Conservation (phyloP, 1,140 invertebrate species). For the Fopius arisanus region DNA sequence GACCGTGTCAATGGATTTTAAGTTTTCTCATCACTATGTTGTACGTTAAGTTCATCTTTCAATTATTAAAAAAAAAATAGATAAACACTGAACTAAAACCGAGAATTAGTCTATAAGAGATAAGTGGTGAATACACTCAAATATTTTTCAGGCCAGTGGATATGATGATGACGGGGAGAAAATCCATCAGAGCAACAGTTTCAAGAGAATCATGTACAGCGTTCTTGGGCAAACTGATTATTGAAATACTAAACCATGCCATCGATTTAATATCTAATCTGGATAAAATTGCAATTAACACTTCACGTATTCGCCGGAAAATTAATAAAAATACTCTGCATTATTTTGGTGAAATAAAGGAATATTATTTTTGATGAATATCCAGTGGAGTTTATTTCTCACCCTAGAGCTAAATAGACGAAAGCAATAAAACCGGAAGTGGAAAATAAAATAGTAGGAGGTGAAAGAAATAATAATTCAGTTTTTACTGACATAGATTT, state of each 20-base stretch:
- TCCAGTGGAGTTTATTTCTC: background rate
- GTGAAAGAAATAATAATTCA: background rate
- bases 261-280: background rate
- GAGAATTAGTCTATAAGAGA: too few relatives aligned
- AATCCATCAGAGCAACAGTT: slow-evolving; percentile 90
- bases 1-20: slow-evolving; percentile 55
- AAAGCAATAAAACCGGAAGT: too few relatives aligned
- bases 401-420: too few relatives aligned
- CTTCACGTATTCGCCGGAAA: background rate
- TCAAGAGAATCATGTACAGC: slow-evolving; percentile 91
- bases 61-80: slow-evolving; percentile 4
- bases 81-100: too few relatives aligned
- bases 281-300: background rate
- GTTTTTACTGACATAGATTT: background rate
- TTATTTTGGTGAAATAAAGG: background rate
- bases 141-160: slow-evolving; percentile 65
- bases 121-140: too few relatives aligned
- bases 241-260: slow-evolving; percentile 57
- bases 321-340: background rate
- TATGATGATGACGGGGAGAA: slow-evolving; percentile 72
- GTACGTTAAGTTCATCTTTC: slow-evolving; percentile 40
- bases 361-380: background rate
- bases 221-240: slow-evolving; percentile 82
- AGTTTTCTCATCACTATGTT: slow-evolving; percentile 43
- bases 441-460: too few relatives aligned